Evolutionary conservation across 2,888 invertebrate genomes (phyloP), one percentile per base, ranked within the genome.

Genomic region (Dryococelus australis): DNA sequence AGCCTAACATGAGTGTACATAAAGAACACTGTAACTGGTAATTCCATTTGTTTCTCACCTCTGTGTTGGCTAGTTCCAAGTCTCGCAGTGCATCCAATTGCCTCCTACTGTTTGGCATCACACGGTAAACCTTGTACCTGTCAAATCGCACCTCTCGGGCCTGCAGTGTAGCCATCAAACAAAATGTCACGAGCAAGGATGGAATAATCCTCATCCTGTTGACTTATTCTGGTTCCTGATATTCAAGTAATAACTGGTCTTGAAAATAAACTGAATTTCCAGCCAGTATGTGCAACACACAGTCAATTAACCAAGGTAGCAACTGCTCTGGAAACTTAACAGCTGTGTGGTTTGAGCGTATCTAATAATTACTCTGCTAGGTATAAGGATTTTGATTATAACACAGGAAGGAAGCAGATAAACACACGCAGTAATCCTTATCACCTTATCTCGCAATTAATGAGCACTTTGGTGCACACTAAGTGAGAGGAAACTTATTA

Each of bases 331-430:
- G 65, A n/a, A 65, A 65, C 65, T n/a, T 12, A 8, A 65, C 24
- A 20, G 65, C 24, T 65, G 24, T 65, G 65, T 24, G n/a, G 20
- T 65, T 10, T n/a, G 65, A 51, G 24, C 65, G 6, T n/a, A 65
- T n/a, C n/a, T n/a, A 65, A n/a, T 65, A 65, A 65, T 24, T n/a
- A 65, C 65, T 8, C 20, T 65, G 65, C 65, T n/a, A n/a, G 24
- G n/a, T n/a, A 65, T n/a, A 65, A 16, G n/a, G 65, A 65, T 65
- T 65, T 10, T 65, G n/a, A 8, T 47, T 65, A 65, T n/a, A 65
- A 65, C 65, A n/a, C 65, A n/a, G 65, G 65, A 65, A 65, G 65
- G 65, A 65, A 65, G 65, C 65, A 65, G 65, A 65, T 65, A n/a
- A 65, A 47, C 6, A 16, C 65, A 65, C 20, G 2, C 65, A 65